Evolutionary conservation across 2,888 invertebrate species (phyloP), one percentile per base, ranked within the genome.

Genomic region (Papilio protenor): DNA sequence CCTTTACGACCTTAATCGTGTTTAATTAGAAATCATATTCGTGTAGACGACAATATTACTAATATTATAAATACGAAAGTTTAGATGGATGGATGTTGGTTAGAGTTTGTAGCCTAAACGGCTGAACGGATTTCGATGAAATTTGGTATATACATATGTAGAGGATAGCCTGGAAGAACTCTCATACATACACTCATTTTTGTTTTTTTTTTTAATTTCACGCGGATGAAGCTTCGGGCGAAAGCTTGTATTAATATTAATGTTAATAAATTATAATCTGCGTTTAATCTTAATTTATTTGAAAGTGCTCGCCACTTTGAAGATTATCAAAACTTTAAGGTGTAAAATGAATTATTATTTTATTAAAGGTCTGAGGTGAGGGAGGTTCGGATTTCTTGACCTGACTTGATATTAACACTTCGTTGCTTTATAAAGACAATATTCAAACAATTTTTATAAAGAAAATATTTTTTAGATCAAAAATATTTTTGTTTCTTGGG

Each of bases 291-390:
- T 66, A 66, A 73, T 55, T 73, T 47, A 45, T 45, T 23, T 66
- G 73, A 55, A 57, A 16, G 49, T 47, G 57, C 12, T 40, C 55
- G 47, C 14, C 71, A 14, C 33, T 71, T 45, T 49, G 33, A 76
- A 16, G 8, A 76, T 49, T 61, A 71, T 76, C 21, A 40, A 45
- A 47, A 59, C 33, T 33, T 76, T 27, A 33, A 76, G 57, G 59
- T 71, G 76, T 49, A 59, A 71, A 76, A 71, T 61, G n/a, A 70
- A 76, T 57, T 71, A 76, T 76, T 59, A 76, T 70, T 70, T 70
- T 59, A 69, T 57, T 47, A 76, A 76, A 76, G 70, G 59, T 47
- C 23, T 73, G 2, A 73, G 40, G 23, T 40, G 2, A 40, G 57
- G 57, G 57, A 21, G 40, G n/a, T 1, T 73, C 33, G 14, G 40